Base-by-base conservation (phyloP, 1,140 invertebrate genomes). In the Scylla paramamosain region DNA sequence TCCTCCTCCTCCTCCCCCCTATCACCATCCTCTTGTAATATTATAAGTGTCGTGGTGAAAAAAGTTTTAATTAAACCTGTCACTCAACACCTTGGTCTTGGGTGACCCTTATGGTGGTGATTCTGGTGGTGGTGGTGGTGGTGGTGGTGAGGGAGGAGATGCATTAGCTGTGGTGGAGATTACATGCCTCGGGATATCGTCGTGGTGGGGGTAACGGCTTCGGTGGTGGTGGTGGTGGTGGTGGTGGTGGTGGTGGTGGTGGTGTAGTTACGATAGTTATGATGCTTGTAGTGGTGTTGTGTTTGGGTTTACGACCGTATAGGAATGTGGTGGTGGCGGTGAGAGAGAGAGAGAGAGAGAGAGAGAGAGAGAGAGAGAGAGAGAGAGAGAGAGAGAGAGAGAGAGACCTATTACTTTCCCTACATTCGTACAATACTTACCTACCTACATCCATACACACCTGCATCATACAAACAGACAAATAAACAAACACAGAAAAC, bases 21-120 rank as follows among this genome's bases (percentile, higher is more conserved):
- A 25, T 77, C 67, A 25, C 67, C 25, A 12, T n/a, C 67, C 67
- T 77, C 67, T 77, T 77, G 67, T 77, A 77, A 77, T 77, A 77
- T 77, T n/a, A 77, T 77, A 77, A 77, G 67, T 77, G 67, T 77
- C 25, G n/a, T 77, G 20, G 67, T n/a, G 67, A 77, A n/a, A 77
- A 77, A 77, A 77, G 67, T 77, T 77, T 77, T 77, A n/a, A 77
- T 77, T 77, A 77, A 77, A 77, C 67, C 67, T 77, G 67, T 77
- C 67, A 77, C 20, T 77, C 67, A 77, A 77, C 67, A 25, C n/a
- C n/a, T 77, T 77, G 8, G 20, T 77, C 25, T 77, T 25, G 67
- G 67, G 20, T 77, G 67, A 77, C 25, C 25, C 20, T 25, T 1
- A 20, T 25, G 67, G 67, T 7, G 67, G 67, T 25, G 67, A 20